Evolutionary conservation across 1,140 invertebrate species (phyloP), one percentile per base, ranked within the genome.

Genomic region (Protaetia brevitarsis): DNA sequence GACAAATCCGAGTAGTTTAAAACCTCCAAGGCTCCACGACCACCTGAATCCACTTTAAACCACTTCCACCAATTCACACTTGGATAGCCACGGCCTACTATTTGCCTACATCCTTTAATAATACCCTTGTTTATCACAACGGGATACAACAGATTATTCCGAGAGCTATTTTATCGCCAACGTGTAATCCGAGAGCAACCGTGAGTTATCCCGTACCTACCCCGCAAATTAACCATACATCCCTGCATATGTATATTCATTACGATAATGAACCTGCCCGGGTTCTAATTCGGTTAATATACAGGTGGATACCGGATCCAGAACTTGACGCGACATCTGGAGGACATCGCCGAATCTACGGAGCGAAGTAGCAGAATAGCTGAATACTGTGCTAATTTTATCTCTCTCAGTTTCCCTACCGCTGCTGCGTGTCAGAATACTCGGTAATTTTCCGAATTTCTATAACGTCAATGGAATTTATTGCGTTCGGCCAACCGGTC

Each of bases 381-480:
- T 19, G 8, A 34, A 23, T 51, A 51, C 3, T 23, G 41, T 2
- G 31, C 31, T 6, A 34, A 8, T 34, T 34, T 34, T 2, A 51
- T 51, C 21, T 51, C 26, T 23, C 26, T 51, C 19, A 51, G 11
- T 26, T 16, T n/a, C 13, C 8, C 1, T 34, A 34, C 31, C 31
- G 31, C 31, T n/a, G 13, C 31, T 11, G 8, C 19, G 41, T 16
- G 21, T 51, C 26, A 51, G 41, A 51, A 23, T 19, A 10, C 19
- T 51, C 19, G 13, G 41, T 51, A 51, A 51, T 51, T 51, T 19
- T 6, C 41, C 41, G 41, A 51, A 51, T 51, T 34, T 34, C 31
- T 51, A 51, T 51, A 51, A 51, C 19, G 41, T 51, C 41, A 8
- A 19, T 19, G 41, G 11, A 51, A 51, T 51, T 51, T 51, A 51